phyloP scores from a whole-genome alignment of 2,797 vertebrate genomes.

The Dermochelys coriacea region DNA sequence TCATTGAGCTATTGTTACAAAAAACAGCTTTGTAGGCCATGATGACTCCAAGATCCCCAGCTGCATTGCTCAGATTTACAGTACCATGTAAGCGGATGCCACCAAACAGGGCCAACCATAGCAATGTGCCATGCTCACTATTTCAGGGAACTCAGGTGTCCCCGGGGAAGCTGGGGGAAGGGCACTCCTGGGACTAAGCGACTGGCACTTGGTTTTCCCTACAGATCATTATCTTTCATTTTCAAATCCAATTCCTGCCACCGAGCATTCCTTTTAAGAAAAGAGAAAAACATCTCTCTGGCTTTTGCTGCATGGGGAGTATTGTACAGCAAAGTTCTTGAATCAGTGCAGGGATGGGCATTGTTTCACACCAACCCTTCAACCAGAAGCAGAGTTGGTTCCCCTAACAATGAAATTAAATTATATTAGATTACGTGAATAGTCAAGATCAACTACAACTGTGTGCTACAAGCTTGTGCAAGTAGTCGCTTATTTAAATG shows the following conservation, averaged over 20 bases:
- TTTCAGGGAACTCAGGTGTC: neutral
- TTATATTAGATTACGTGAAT: slow-evolving; percentile 70
- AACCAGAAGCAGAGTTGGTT: neutral
- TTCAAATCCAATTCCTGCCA: neutral
- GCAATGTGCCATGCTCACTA: neutral
- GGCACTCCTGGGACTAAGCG: neutral
- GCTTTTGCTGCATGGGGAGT: neutral
- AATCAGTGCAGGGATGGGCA: neutral
- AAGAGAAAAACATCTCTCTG: neutral
- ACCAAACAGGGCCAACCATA: neutral
- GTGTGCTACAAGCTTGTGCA: slow-evolving; percentile 73
- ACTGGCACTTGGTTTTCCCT: neutral
- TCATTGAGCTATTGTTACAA: neutral
- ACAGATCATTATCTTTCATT: neutral
- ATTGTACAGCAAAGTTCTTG: neutral
- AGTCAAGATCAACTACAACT: slow-evolving; percentile 58
- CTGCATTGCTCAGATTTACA: neutral
- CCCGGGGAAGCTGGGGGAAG: neutral
- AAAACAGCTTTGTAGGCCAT: neutral
- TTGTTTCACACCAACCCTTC: slow-evolving; percentile 16
- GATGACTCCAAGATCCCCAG: neutral
- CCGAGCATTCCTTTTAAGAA: slow-evolving; percentile 14
- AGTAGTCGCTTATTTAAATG: slow-evolving; percentile 80
- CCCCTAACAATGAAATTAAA: slow-evolving; percentile 55
- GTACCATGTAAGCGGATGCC: accelerated